phyloP scores from a whole-genome alignment of 2,113 vertebrate species.

The Pogona vitticeps region DNA sequence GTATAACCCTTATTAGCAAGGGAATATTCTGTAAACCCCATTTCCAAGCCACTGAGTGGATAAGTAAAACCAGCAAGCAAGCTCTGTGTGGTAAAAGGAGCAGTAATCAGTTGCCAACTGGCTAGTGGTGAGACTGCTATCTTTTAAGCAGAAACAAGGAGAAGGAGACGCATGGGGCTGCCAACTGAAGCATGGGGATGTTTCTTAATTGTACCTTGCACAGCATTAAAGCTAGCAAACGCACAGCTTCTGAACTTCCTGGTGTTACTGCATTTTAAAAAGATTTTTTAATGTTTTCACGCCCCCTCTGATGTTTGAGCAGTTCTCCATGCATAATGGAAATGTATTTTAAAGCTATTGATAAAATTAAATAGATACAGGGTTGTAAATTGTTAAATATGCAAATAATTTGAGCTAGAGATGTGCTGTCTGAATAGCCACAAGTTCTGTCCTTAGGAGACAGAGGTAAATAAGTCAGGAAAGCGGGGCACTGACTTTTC shows the following conservation, averaged over 20 bases:
- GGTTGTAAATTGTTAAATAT: slow-evolving; percentile 19
- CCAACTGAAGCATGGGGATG: neutral
- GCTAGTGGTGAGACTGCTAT: neutral
- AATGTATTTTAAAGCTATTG: slow-evolving; percentile 28
- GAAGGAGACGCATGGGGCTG: neutral
- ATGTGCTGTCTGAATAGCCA: neutral
- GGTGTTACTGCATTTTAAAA: neutral
- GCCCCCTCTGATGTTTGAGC: slow-evolving; percentile 3
- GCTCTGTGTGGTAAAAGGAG: neutral
- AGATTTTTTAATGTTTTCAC: neutral
- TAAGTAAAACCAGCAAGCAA: neutral
- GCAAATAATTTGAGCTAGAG: slow-evolving; percentile 1
- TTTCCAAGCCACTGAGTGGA: neutral
- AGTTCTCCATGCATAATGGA: slow-evolving; percentile 19
- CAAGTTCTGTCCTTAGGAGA: neutral
- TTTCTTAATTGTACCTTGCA: neutral
- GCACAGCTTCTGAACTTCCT: neutral
- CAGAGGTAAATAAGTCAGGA: neutral
- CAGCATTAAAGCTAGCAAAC: neutral
- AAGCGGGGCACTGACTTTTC: neutral
- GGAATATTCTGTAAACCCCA: neutral
- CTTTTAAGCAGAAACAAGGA: neutral
- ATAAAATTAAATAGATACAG: slow-evolving; percentile 13
- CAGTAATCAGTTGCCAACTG: neutral
- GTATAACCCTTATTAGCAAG: neutral